phyloP scores from a whole-genome alignment of 2,888 invertebrate species.

The Dasypolia templi region DNA sequence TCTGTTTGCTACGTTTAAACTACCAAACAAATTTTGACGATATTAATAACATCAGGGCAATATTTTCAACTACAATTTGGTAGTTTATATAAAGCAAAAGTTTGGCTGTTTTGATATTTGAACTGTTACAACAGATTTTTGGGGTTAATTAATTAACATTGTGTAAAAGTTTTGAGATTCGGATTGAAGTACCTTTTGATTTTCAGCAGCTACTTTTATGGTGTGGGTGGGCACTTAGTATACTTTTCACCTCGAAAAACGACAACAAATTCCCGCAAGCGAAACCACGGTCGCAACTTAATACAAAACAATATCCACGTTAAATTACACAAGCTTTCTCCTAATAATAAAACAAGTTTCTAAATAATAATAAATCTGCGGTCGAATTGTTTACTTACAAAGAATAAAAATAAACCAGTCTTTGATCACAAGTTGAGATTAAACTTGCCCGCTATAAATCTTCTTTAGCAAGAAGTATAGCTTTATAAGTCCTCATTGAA shows the following conservation, averaged over 20 bases:
- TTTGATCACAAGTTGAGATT: constrained; percentile 45
- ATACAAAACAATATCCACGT: constrained; percentile 28
- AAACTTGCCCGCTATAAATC: constrained; percentile 47
- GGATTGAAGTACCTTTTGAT: not conserved
- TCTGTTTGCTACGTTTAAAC: constrained; percentile 8
- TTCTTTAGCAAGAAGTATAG: constrained; percentile 58
- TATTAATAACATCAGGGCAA: constrained; percentile 12
- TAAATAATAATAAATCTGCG: constrained; percentile 53
- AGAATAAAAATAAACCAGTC: constrained; percentile 51
- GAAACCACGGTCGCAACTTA: constrained; percentile 2
- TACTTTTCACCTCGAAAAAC: not conserved
- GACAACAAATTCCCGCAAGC: not conserved
- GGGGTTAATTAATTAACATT: not conserved
- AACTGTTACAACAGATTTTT: not conserved
- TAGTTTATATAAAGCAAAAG: not conserved
- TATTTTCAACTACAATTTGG: constrained; percentile 5
- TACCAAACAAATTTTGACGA: constrained; percentile 9
- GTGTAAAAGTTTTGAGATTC: not conserved
- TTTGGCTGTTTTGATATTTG: not conserved
- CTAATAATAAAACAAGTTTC: constrained; percentile 39
- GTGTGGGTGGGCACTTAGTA: not conserved
- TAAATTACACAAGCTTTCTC: constrained; percentile 46
- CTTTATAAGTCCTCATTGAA: constrained; percentile 56
- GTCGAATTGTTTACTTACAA: constrained; percentile 40
- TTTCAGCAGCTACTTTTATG: not conserved